Conservation (phyloP, 2,888 invertebrate genomes). For the Agrilus cyanescens region DNA sequence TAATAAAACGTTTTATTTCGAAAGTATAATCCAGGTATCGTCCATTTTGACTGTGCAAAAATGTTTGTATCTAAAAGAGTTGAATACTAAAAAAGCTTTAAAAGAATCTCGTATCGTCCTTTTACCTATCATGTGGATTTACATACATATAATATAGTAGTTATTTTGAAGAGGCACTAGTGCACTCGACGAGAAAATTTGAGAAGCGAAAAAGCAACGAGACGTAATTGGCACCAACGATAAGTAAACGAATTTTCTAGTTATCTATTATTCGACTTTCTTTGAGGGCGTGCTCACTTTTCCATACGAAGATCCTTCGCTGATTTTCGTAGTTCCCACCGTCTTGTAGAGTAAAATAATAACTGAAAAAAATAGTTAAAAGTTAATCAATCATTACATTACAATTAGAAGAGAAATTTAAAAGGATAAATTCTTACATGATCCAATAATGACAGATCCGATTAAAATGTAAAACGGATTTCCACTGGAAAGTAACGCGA, state of each 20-base stretch:
- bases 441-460: slow-evolving; percentile 54
- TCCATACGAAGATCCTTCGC: slow-evolving; percentile 74
- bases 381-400: slow-evolving; percentile 6
- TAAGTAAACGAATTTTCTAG: slow-evolving; percentile 4
- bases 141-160: no score
- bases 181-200: no score
- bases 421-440: slow-evolving; percentile 53
- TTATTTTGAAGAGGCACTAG: no score
- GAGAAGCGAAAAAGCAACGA: no score
- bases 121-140: no score
- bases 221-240: no score
- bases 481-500: slow-evolving; percentile 58
- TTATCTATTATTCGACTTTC: slow-evolving; percentile 26
- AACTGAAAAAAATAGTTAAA: slow-evolving; percentile 45
- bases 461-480: slow-evolving; percentile 57
- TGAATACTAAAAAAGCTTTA: no score
- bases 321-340: slow-evolving; percentile 75
- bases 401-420: slow-evolving; percentile 3
- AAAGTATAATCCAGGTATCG: no score
- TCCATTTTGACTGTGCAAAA: no score
- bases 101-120: no score
- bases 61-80: no score
- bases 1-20: no score
- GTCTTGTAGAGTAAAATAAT: slow-evolving; percentile 65
- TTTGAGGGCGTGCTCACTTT: slow-evolving; percentile 40